These are phyloP conservation scores for Dynastes maya DNA, from an alignment of 2,888 invertebrate genomes.

Conservation along the genomic window DNA sequence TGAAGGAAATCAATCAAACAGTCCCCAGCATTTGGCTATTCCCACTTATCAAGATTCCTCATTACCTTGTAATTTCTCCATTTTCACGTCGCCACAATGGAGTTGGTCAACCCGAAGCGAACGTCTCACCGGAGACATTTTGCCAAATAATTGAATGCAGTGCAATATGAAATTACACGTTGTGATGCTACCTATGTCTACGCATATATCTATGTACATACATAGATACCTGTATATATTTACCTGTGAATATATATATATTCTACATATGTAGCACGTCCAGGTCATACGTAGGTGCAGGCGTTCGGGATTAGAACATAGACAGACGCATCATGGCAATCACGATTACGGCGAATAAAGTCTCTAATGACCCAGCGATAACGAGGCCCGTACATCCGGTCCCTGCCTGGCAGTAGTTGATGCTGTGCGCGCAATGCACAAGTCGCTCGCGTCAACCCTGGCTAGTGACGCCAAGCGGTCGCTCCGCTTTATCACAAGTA, in stretches of 20 bases:
- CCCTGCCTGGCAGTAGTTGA: conserved; percentile 46
- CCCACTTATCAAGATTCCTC: not conserved
- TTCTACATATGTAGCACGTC: conserved; percentile 4
- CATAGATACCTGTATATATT: too few species aligned
- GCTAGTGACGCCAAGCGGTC: not conserved
- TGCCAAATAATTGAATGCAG: conserved; percentile 48
- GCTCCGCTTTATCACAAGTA: not conserved
- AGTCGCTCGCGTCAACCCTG: too few species aligned
- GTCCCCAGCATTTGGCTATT: too few species aligned
- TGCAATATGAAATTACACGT: conserved; percentile 49
- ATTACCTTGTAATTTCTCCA: too few species aligned
- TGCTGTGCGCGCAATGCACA: not conserved
- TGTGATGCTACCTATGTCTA: conserved; percentile 24
- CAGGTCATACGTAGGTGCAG: not conserved
- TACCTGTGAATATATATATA: not conserved
- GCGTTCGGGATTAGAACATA: conserved; percentile 40
- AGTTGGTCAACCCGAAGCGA: not conserved
- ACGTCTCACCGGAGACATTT: conserved; percentile 39
- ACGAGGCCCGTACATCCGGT: conserved; percentile 56
- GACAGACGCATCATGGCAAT: conserved; percentile 55
- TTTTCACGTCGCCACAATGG: too few species aligned
- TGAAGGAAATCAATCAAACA: too few species aligned
- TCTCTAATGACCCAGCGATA: conserved; percentile 57
- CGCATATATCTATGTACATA: not conserved
- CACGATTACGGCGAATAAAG: conserved; percentile 59